A percentile compares a stretch with the other conserved stretches of the same genome.
Evolutionary conservation across 1,140 invertebrate genomes (phyloP).

Genomic region (Megathymus violae): DNA sequence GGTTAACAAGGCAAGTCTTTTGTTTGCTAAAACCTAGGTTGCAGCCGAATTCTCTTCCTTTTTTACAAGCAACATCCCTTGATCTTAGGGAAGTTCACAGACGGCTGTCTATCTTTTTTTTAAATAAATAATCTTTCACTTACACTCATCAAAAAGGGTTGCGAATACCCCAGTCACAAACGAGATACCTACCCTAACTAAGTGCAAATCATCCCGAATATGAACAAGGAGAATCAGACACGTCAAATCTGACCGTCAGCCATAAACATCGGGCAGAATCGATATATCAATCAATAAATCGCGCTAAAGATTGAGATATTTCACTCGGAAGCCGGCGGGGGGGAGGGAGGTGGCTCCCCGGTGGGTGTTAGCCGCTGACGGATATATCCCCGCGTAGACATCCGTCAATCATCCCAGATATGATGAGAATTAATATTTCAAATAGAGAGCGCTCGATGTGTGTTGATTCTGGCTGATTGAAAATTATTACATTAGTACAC

Average conservation of each 20-base stretch:
- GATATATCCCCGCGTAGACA: conserved; percentile 78
- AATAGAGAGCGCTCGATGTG: conserved; percentile 38
- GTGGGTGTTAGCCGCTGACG: conserved; percentile 71
- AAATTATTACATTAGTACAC: background rate
- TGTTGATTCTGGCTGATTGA: conserved; percentile 49
- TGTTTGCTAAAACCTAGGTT: too few relatives aligned
- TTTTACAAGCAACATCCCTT: too few relatives aligned
- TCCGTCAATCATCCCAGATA: conserved; percentile 78
- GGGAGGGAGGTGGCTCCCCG: too few relatives aligned
- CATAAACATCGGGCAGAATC: conserved; percentile 54
- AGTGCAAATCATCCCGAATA: conserved; percentile 7
- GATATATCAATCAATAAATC: conserved; percentile 80
- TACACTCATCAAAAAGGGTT: conserved; percentile 4
- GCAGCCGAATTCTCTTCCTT: too few relatives aligned
- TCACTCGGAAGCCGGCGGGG: too few relatives aligned
- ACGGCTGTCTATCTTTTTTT: too few relatives aligned
- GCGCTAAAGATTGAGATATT: conserved; percentile 79
- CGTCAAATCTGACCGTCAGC: conserved; percentile 44
- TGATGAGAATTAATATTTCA: conserved; percentile 82
- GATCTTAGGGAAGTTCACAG: too few relatives aligned
- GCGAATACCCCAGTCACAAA: background rate
- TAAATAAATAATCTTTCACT: too few relatives aligned
- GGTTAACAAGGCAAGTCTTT: too few relatives aligned
- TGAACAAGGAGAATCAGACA: conserved; percentile 21
- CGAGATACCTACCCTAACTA: background rate